These are phyloP conservation scores for Psix sp. DNA, from an alignment of 1,140 invertebrate species.

Conservation along the genomic window DNA sequence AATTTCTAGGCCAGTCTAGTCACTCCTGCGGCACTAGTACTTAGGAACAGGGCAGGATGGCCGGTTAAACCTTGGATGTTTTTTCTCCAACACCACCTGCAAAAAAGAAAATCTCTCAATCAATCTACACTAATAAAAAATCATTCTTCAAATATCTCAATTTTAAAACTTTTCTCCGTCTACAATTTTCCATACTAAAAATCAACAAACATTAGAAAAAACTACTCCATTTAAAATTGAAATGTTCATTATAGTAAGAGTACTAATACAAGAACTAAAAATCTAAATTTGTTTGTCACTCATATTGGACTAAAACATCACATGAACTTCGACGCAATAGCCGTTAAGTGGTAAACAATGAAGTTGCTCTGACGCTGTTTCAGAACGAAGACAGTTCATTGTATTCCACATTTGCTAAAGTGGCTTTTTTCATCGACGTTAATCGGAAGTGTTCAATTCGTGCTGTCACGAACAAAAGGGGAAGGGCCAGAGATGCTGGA, in stretches of 20 bases:
- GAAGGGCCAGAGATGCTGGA: conserved; percentile 30
- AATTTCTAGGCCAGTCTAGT: conserved; percentile 77
- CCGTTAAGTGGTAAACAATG: conserved; percentile 42
- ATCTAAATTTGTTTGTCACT: conserved; percentile 4
- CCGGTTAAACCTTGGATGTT: conserved; percentile 5
- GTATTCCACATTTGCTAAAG: conserved; percentile 56
- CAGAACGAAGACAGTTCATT: conserved; percentile 28
- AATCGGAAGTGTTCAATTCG: conserved; percentile 60
- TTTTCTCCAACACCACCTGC: neutral
- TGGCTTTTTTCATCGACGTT: conserved; percentile 51
- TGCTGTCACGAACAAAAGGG: conserved; percentile 46
- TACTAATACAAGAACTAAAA: neutral
- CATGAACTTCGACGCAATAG: conserved; percentile 14
- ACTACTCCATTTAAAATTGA: neutral
- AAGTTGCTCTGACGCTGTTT: conserved; percentile 18
- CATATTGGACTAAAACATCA: neutral
- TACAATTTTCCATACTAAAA: too few relatives aligned
- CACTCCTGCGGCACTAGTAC: conserved; percentile 93
- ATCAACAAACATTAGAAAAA: too few relatives aligned
- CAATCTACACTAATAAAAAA: too few relatives aligned
- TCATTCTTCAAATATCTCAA: too few relatives aligned
- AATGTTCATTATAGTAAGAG: neutral
- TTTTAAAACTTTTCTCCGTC: too few relatives aligned
- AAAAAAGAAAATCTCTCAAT: neutral
- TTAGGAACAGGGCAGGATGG: conserved; percentile 86